Evolutionary conservation across 2,888 invertebrate genomes (phyloP).

Genomic region (Tetropium fuscum): DNA sequence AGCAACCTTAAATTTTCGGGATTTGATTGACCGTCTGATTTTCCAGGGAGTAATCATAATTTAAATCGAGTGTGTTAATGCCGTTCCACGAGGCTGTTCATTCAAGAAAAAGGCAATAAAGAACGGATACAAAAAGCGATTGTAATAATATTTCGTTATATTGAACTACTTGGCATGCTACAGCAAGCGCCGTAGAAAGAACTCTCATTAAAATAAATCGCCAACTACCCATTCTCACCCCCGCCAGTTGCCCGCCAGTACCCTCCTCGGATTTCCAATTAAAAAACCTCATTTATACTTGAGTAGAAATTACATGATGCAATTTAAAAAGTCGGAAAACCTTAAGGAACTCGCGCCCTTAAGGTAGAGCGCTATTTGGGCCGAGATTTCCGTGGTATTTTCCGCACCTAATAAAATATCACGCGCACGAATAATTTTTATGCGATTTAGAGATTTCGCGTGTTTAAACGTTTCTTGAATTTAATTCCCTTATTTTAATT

Average conservation of each 20-base stretch:
- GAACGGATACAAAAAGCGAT: slow-evolving; percentile 31
- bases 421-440: slow-evolving; percentile 67
- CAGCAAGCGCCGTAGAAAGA: slow-evolving; percentile 26
- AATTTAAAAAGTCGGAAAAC: slow-evolving; percentile 61
- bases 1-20: slow-evolving; percentile 15
- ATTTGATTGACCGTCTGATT: slow-evolving; percentile 20
- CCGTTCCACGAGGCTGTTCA: slow-evolving; percentile 24
- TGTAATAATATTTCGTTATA: slow-evolving; percentile 46
- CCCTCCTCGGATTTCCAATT: slow-evolving; percentile 64
- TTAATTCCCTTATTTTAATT: slow-evolving; percentile 65
- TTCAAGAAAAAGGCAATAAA: slow-evolving; percentile 33
- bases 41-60: slow-evolving; percentile 19
- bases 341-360: slow-evolving; percentile 56
- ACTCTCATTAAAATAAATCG: slow-evolving; percentile 62
- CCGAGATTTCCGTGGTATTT: slow-evolving; percentile 52
- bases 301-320: slow-evolving; percentile 65
- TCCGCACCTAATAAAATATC: slow-evolving; percentile 63
- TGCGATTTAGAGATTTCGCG: slow-evolving; percentile 65
- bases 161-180: slow-evolving; percentile 49
- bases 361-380: slow-evolving; percentile 49
- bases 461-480: slow-evolving; percentile 65
- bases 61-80: slow-evolving; percentile 25
- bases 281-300: slow-evolving; percentile 67
- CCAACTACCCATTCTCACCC: slow-evolving; percentile 37
- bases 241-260: slow-evolving; percentile 37